Percentiles rank a stretch among this genome's conserved stretches.
phyloP scores from a whole-genome alignment of 2,113 vertebrate species.

The Neolamprologus cancellatus region DNA sequence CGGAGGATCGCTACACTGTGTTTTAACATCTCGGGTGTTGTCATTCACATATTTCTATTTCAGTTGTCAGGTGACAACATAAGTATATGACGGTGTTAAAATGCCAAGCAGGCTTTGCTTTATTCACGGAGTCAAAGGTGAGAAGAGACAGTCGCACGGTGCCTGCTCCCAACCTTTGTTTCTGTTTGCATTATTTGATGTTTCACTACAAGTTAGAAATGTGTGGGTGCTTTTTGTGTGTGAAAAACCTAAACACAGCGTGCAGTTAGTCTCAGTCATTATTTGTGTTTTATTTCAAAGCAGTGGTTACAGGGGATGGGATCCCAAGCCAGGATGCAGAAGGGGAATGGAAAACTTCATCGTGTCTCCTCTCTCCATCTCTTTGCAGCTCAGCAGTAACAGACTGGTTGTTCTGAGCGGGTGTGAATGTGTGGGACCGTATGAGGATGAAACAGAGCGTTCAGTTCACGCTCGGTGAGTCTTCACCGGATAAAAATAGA shows the following conservation, averaged over 20 bases:
- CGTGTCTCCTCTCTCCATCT: not conserved
- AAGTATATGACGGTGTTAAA: not conserved
- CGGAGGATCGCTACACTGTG: not conserved
- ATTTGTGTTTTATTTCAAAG: not conserved
- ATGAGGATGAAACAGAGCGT: constrained; percentile 10
- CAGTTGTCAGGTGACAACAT: not conserved
- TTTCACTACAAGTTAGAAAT: not conserved
- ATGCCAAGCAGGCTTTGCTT: not conserved
- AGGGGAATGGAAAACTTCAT: not conserved
- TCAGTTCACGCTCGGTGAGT: constrained; percentile 31
- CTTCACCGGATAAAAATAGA: constrained; percentile 36
- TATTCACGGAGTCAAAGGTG: not conserved
- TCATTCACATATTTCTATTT: not conserved
- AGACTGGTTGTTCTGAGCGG: constrained; percentile 5
- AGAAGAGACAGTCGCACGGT: not conserved
- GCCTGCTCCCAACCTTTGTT: not conserved
- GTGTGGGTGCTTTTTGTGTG: not conserved
- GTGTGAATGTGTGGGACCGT: constrained; percentile 26
- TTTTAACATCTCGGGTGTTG: not conserved
- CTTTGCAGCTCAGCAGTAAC: not conserved
- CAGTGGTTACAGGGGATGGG: not conserved
- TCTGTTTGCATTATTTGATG: not conserved
- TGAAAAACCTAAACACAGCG: not conserved
- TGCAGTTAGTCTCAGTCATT: not conserved
- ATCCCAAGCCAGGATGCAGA: not conserved